Percentiles rank a stretch among this genome's conserved stretches.
phyloP scores from a whole-genome alignment of 2,113 vertebrate genomes.

The Pollimyrus isidori region DNA sequence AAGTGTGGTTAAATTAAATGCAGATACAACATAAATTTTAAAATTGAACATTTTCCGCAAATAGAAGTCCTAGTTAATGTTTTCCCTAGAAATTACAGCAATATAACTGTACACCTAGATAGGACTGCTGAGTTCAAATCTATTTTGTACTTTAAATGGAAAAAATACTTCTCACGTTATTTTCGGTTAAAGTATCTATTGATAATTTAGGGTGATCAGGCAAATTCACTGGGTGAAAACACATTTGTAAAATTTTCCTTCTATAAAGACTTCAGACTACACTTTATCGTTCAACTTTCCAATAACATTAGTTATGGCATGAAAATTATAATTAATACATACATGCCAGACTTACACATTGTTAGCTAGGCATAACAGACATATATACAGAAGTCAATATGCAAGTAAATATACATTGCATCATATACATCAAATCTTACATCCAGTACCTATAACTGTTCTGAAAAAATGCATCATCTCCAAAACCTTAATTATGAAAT shows the following conservation, averaged over 20 bases:
- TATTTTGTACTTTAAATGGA: neutral
- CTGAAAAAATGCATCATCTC: neutral
- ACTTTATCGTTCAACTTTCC: neutral
- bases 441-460: neutral
- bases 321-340: neutral
- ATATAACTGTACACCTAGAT: neutral
- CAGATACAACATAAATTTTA: neutral
- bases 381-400: neutral
- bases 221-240: conserved; percentile 6
- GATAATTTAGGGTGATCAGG: neutral
- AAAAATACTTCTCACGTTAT: neutral
- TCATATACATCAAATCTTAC: neutral
- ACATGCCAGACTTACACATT: neutral
- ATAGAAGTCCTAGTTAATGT: neutral
- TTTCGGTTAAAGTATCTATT: neutral
- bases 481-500: neutral
- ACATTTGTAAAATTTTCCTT: neutral
- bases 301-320: neutral
- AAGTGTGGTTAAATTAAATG: neutral
- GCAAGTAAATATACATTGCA: neutral
- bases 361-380: neutral
- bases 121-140: neutral
- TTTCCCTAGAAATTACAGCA: neutral
- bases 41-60: neutral
- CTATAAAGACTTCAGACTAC: neutral